Evolutionary conservation across 2,888 invertebrate species (phyloP).

Genomic region (Stenichneumon culpator): DNA sequence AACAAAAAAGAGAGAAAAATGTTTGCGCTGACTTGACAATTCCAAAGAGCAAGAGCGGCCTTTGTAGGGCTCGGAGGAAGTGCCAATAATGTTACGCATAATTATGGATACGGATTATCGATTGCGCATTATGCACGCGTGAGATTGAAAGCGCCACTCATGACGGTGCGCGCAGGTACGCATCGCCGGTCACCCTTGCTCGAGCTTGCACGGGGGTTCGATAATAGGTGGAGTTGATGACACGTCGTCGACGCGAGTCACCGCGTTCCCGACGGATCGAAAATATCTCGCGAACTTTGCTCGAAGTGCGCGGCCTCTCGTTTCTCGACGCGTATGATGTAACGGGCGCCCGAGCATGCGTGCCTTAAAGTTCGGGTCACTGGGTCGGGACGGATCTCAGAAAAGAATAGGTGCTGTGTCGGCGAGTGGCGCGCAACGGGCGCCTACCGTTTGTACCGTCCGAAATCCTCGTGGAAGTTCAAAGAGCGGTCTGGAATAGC

Average conservation of each 20-base stretch:
- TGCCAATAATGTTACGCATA: not conserved
- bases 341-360: not conserved
- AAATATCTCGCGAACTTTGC: constrained; percentile 22
- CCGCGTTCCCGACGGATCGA: constrained; percentile 6
- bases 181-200: too few relatives aligned
- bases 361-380: constrained; percentile 34
- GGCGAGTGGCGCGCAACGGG: not conserved
- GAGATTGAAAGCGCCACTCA: not conserved
- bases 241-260: not conserved
- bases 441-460: not conserved
- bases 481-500: constrained; percentile 6
- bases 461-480: constrained; percentile 31
- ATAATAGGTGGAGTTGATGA: constrained; percentile 2
- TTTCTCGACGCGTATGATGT: constrained; percentile 10
- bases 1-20: not conserved
- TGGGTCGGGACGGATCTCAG: constrained; percentile 42
- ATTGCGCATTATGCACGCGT: not conserved
- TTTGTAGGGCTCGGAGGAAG: not conserved
- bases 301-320: not conserved
- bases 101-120: not conserved
- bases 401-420: constrained; percentile 16
- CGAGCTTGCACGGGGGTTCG: too few relatives aligned
- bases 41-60: not conserved
- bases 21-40: not conserved
- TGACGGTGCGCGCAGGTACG: too few relatives aligned